phyloP scores from a whole-genome alignment of 2,113 vertebrate genomes.

The Alexandromys fortis region DNA sequence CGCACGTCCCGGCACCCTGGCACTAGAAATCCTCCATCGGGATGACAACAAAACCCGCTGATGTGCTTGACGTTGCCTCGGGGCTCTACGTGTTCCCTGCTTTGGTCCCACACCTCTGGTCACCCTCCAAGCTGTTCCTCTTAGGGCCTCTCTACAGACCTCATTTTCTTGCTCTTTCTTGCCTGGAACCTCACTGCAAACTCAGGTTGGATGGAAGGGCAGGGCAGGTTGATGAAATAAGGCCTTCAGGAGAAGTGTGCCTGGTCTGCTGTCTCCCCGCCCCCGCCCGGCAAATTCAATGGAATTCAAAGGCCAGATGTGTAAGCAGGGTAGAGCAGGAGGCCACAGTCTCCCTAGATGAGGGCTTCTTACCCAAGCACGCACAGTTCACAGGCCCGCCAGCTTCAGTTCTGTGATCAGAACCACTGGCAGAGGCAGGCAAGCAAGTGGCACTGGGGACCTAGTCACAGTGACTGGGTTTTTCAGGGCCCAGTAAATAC shows the following conservation, averaged over 20 bases:
- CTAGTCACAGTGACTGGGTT: background rate
- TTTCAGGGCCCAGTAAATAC: background rate
- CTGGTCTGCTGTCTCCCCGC: background rate
- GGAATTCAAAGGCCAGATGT: background rate
- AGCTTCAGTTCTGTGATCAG: background rate
- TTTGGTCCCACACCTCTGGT: background rate
- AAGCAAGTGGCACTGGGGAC: constrained; percentile 38
- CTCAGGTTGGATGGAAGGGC: background rate
- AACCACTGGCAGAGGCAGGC: background rate
- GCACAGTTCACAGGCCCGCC: background rate
- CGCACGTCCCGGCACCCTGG: background rate
- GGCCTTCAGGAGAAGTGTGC: background rate
- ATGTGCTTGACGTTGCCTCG: background rate
- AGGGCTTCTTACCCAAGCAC: background rate
- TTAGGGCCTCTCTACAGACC: background rate
- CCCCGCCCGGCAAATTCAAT: background rate
- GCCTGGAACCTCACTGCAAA: background rate
- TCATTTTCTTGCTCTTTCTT: background rate
- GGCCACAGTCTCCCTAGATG: background rate
- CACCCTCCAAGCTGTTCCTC: background rate
- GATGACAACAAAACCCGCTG: background rate
- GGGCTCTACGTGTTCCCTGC: background rate
- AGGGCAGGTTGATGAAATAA: rapidly evolving
- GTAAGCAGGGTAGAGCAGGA: background rate
- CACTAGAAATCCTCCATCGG: background rate